Base-by-base conservation (phyloP, 2,888 invertebrate species). In the Aplocera efformata region DNA sequence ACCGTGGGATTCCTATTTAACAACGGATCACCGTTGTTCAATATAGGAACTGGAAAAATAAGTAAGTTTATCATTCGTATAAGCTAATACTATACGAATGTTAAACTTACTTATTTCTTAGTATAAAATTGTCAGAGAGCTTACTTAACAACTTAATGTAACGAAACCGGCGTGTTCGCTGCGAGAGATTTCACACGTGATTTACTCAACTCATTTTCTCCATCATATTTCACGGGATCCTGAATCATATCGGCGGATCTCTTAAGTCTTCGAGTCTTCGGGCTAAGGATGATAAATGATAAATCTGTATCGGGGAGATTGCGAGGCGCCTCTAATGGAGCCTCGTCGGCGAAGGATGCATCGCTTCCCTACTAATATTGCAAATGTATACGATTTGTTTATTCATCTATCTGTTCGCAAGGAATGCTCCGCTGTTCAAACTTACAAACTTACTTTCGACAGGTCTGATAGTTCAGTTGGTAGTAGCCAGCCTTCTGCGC, bases 221-320 rank as follows among this genome's bases (percentile, higher is more conserved):
- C 32, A 31, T 27, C 42, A 51, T 51, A 45, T 41, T 39, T 53
- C 49, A 50, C 42, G 32, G 36, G 45, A 48, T 51, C 45, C 42
- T 51, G 47, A 41, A 48, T 46, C 41, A 34, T 46, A 46, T 48
- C 48, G 30, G 46, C 40, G 37, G 42, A 48, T 48, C 48, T 46
- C 36, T 7, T 40, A 43, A 43, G 50, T 48, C 45, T 36, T 38
- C 21, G 44, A 42, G 40, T 48, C 48, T 42, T 42, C 35, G 48
- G 48, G 45, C 49, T 49, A 56, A 50, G 40, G 43, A 49, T 59
- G 59, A 56, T 57, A 59, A 56, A 58, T 48, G 47, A 32, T 50
- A 48, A 53, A 54, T 52, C 42, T 32, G 52, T 36, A 47, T 49
- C 45, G 28, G 47, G 21, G 38, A 48, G 44, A 50, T 51, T 48